Evolutionary conservation across 2,113 vertebrate species (phyloP).

Genomic region (Bos indicus): DNA sequence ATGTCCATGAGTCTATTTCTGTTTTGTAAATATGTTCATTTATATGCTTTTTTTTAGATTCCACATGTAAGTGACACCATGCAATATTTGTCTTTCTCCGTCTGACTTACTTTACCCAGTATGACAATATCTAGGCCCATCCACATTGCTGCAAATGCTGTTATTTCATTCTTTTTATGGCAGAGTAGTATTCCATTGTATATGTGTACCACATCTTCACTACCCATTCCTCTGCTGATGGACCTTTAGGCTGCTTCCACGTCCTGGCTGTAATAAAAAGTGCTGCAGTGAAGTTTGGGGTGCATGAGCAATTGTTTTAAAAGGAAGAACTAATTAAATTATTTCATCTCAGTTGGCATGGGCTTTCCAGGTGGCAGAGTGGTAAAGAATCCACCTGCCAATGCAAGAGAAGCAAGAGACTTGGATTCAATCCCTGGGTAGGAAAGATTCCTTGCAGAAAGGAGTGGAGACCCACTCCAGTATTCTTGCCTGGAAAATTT

Average conservation of each 20-base stretch:
- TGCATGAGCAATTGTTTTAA: neutral
- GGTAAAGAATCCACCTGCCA: neutral
- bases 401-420: neutral
- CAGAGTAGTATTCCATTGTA: neutral
- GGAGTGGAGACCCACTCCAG: neutral
- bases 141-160: neutral
- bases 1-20: neutral
- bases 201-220: fast-evolving
- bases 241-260: neutral
- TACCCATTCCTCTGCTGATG: neutral
- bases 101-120: neutral
- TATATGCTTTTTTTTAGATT: neutral
- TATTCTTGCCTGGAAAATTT: neutral
- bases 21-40: neutral
- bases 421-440: fast-evolving
- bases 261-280: neutral
- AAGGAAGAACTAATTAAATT: neutral
- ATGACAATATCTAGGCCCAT: neutral
- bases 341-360: neutral
- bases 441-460: neutral
- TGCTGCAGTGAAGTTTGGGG: neutral
- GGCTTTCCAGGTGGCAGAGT: neutral
- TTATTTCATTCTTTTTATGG: neutral
- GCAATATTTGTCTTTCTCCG: neutral
- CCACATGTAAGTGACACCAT: neutral